Evolutionary conservation across 2,888 invertebrate genomes (phyloP), one percentile per base, ranked within the genome.

Genomic region (Drosophila melanosoma): DNA sequence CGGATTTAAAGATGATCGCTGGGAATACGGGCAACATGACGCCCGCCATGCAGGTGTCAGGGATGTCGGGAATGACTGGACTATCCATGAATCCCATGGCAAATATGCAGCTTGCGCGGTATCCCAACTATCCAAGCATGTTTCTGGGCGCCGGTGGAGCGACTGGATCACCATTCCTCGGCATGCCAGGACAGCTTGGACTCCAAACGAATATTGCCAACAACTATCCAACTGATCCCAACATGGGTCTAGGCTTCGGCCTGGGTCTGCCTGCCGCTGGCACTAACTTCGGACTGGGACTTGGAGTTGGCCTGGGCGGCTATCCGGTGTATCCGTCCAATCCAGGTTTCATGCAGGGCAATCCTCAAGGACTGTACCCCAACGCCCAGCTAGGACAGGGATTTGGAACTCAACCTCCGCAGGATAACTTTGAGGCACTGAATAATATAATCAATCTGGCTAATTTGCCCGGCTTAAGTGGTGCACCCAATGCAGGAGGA

Each of bases 1-100:
- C 85, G 0, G 87, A 89, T 49, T 67, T 82, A 1, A 89, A 87
- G 73, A 89, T 87, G 87, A 26, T 86, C 26, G 71, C 77, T 0
- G 57, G 33, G 17, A 26, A 58, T 29, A 69, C 72, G 5, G 63
- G 42, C 11, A 84, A 83, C 51, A 70, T 78, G 36, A 87, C 87
- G 12, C 84, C 77, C 7, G 60, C 69, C 6, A 38, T 76, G 76
- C 40, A 66, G 10, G n/a, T 82, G 61, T 8, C 52, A 32, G 38
- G 38, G 2, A 29, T 56, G 38, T 8, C 56, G 26, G 56, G 15
- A 56, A 52, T 81, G 69, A 26, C 53, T 20, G 53, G 68, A 8
- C 23, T 77, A 20, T 63, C 82, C 20, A 59, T 80, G 23, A 81
- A 74, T 52, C 81, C 81, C 23, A 57, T 88, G 79, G 65, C 72